Conservation (phyloP, 2,888 invertebrate genomes). For the Marasmarcha lunaedactyla region DNA sequence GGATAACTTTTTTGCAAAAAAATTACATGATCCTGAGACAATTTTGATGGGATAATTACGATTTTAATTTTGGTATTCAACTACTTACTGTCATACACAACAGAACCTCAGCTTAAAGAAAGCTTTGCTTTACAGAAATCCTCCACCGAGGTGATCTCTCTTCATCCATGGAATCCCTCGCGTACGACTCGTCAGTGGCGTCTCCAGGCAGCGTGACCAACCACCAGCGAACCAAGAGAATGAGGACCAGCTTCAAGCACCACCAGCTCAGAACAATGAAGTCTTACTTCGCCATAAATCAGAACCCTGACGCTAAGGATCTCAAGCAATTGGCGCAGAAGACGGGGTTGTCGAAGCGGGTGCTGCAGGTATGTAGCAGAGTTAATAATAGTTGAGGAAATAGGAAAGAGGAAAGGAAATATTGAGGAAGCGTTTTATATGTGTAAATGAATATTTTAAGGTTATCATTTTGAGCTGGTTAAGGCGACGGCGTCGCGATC, state of each 20-base stretch:
- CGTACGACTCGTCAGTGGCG: slow-evolving; percentile 80
- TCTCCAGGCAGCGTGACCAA: slow-evolving; percentile 75
- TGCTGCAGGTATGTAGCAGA: slow-evolving; percentile 91
- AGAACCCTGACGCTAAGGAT: slow-evolving; percentile 99
- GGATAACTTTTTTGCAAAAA: too few relatives aligned
- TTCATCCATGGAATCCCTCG: slow-evolving; percentile 82
- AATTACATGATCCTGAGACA: too few relatives aligned
- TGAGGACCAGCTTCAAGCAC: slow-evolving; percentile 99
- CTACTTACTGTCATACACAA: too few relatives aligned
- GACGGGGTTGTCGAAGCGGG: slow-evolving; percentile 97
- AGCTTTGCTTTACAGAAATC: slow-evolving; percentile 77
- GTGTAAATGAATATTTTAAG: background rate
- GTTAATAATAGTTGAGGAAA: too few relatives aligned
- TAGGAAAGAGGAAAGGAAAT: background rate
- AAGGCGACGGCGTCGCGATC: too few relatives aligned
- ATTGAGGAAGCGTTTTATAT: too few relatives aligned
- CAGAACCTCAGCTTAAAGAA: too few relatives aligned
- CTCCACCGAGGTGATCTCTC: slow-evolving; percentile 80
- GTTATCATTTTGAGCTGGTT: background rate
- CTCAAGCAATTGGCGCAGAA: slow-evolving; percentile 98
- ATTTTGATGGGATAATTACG: too few relatives aligned
- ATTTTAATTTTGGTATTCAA: too few relatives aligned
- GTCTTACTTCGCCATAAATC: slow-evolving; percentile 98
- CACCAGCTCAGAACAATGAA: slow-evolving; percentile 99
- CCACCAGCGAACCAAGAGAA: slow-evolving; percentile 87